phyloP scores from a whole-genome alignment of 2,888 invertebrate species.

The Resseliella maxima region DNA sequence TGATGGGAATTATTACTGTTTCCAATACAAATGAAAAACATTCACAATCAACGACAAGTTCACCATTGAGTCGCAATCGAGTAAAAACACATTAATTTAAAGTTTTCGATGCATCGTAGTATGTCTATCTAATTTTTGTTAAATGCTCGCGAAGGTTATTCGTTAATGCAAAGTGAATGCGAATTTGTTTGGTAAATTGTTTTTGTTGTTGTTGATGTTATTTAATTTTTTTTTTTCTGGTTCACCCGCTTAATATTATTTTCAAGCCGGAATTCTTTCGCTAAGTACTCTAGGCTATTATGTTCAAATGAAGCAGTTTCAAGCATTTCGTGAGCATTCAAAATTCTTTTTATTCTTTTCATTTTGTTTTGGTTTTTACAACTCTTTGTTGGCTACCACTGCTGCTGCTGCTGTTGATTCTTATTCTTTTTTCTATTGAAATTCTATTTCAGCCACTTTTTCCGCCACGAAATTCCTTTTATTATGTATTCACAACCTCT shows the following conservation, averaged over 20 bases:
- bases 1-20: neutral
- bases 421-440: neutral
- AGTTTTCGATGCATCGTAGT: constrained; percentile 16
- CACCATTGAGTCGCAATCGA: constrained; percentile 27
- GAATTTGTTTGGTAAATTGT: neutral
- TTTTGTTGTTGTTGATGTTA: neutral
- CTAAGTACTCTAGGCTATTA: neutral
- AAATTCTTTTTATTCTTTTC: too few relatives aligned
- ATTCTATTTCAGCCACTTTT: neutral
- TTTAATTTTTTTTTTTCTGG: too few relatives aligned
- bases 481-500: neutral
- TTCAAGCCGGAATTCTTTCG: neutral
- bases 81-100: constrained; percentile 10
- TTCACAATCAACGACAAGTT: constrained; percentile 18
- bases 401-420: neutral
- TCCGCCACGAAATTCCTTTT: neutral
- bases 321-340: neutral
- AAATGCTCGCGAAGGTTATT: constrained; percentile 12
- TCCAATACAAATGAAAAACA: neutral
- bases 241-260: too few relatives aligned
- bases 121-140: constrained; percentile 18
- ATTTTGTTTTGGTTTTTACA: too few relatives aligned
- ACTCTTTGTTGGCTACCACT: neutral
- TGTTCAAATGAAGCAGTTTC: neutral
- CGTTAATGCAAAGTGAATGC: neutral